Percentiles rank a stretch among this genome's conserved stretches.
Conservation (phyloP, 1,140 invertebrate genomes). For the Teleopsis dalmanni region DNA sequence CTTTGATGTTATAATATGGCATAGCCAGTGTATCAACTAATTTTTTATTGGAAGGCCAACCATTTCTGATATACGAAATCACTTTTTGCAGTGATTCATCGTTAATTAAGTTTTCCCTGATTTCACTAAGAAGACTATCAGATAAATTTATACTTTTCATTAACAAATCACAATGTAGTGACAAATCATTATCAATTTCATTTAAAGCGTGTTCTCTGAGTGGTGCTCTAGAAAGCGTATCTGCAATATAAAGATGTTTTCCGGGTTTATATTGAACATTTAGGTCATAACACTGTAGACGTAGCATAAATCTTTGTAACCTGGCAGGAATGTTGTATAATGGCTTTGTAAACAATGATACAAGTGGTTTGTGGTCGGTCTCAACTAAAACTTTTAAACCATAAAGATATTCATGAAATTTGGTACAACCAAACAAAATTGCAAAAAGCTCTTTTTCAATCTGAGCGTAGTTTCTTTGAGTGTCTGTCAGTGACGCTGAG, state of each 20-base stretch:
- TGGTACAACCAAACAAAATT: constrained; percentile 35
- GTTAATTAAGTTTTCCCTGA: constrained; percentile 10
- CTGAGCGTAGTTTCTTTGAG: constrained; percentile 42
- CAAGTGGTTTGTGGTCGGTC: constrained; percentile 47
- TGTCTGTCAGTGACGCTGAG: constrained; percentile 22
- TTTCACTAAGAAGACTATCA: constrained; percentile 21
- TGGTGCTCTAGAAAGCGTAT: constrained; percentile 23
- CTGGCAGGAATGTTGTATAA: constrained; percentile 35
- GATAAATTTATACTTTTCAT: constrained; percentile 19
- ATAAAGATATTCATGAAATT: constrained; percentile 41
- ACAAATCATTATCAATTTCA: constrained; percentile 29
- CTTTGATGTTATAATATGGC: constrained; percentile 26
- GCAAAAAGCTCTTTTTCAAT: no score
- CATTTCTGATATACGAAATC: constrained; percentile 23
- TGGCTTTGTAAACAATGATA: constrained; percentile 43
- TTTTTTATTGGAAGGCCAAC: constrained; percentile 40
- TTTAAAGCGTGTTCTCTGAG: background rate
- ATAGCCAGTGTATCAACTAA: constrained; percentile 18
- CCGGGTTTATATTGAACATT: constrained; percentile 40
- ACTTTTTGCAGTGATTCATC: constrained; percentile 26
- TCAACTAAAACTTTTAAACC: constrained; percentile 29
- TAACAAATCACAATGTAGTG: constrained; percentile 16
- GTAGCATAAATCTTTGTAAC: constrained; percentile 36
- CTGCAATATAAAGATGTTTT: constrained; percentile 43
- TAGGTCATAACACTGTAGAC: constrained; percentile 42